Conservation (phyloP, 2,113 vertebrate species). For the Sterna hirundo region DNA sequence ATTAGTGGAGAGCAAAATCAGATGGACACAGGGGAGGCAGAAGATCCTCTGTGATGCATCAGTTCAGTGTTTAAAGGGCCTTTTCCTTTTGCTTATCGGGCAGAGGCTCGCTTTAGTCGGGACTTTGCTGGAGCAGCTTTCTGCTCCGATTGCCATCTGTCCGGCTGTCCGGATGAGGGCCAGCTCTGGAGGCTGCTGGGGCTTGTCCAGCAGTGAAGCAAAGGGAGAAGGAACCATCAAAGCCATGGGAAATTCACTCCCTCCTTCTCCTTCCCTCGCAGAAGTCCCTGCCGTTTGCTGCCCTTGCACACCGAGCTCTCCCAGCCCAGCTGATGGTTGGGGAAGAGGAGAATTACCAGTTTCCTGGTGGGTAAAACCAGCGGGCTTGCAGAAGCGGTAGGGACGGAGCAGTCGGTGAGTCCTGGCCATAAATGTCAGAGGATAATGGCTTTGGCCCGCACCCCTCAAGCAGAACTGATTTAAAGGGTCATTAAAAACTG, state of each 20-base stretch:
- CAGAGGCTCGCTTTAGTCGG: background rate
- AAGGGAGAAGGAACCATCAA: background rate
- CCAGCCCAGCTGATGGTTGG: background rate
- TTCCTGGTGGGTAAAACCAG: background rate
- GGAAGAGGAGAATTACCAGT: background rate
- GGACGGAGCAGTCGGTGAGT: background rate
- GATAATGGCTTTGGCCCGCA: background rate
- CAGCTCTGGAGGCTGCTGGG: background rate
- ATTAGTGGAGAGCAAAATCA: background rate
- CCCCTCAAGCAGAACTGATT: background rate
- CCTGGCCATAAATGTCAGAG: background rate
- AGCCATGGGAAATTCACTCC: background rate
- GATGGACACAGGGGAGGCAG: background rate
- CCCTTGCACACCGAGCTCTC: background rate
- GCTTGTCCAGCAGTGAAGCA: background rate
- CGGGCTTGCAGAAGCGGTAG: background rate
- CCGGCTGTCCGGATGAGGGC: background rate
- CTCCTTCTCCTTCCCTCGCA: background rate
- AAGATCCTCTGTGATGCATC: background rate
- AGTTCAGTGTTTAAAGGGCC: background rate
- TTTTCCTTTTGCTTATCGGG: background rate
- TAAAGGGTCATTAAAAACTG: background rate
- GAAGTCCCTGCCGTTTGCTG: accelerated
- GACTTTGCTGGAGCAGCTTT: background rate
- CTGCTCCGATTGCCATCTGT: accelerated